Conservation (phyloP, 2,797 vertebrate species). For the Scolopax rusticola region DNA sequence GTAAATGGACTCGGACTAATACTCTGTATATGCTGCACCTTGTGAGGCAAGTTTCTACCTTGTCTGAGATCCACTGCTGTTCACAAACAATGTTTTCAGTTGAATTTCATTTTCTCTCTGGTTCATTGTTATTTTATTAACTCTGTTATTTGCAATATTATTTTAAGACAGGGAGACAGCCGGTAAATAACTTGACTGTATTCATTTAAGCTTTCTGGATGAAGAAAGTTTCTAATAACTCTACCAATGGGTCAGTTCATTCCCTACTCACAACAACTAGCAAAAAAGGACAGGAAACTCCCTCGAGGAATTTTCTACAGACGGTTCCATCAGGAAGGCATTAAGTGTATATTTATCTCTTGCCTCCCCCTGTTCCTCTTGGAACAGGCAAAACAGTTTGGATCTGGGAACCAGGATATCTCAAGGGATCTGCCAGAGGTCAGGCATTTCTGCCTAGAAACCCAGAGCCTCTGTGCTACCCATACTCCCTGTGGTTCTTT, state of each 20-base stretch:
- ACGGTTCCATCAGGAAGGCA: constrained; percentile 61
- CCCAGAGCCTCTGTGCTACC: constrained; percentile 13
- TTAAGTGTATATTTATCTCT: constrained; percentile 71
- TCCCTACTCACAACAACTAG: background rate
- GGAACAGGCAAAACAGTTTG: background rate
- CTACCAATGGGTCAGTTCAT: constrained; percentile 11
- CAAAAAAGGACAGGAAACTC: constrained; percentile 52
- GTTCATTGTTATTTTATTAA: constrained; percentile 66
- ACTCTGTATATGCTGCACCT: constrained; percentile 22
- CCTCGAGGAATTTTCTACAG: constrained; percentile 63
- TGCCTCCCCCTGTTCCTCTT: constrained; percentile 39
- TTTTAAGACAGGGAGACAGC: constrained; percentile 42
- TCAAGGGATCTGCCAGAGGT: constrained; percentile 64
- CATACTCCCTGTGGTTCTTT: background rate
- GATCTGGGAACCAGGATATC: constrained; percentile 58
- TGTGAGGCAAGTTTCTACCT: constrained; percentile 30
- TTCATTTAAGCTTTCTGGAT: constrained; percentile 7
- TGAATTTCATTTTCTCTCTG: constrained; percentile 11
- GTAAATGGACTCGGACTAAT: constrained; percentile 33
- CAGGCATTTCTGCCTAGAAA: constrained; percentile 55
- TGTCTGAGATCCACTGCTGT: background rate
- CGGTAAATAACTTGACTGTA: background rate
- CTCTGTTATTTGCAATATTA: constrained; percentile 58
- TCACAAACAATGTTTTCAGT: background rate
- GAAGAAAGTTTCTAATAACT: constrained; percentile 25